phyloP scores from a whole-genome alignment of 2,797 vertebrate genomes.

The Sebastes diaconus region DNA sequence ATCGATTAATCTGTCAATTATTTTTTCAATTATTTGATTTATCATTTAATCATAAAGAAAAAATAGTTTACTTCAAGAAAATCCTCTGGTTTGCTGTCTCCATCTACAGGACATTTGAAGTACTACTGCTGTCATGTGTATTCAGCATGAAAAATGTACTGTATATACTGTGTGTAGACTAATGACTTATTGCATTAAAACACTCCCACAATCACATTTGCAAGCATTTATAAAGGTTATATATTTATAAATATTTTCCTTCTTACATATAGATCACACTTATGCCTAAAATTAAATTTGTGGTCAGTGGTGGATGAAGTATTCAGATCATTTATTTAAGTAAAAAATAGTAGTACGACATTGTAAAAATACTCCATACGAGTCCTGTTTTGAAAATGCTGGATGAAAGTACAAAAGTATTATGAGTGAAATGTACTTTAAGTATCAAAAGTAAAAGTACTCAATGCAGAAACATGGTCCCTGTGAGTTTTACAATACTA shows the following conservation, averaged over 20 bases:
- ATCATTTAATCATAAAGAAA: not conserved
- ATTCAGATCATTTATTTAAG: not conserved
- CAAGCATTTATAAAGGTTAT: not conserved
- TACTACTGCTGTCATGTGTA: conserved; percentile 36
- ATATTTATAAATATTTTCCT: not conserved
- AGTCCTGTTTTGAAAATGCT: too few species aligned
- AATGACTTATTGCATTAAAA: not conserved
- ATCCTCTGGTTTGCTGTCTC: conserved; percentile 46
- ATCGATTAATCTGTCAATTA: not conserved
- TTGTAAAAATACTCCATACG: not conserved
- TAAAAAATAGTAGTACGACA: too few species aligned
- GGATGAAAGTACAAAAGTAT: too few species aligned
- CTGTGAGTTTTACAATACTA: too few species aligned
- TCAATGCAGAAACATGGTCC: not conserved
- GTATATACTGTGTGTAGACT: not conserved
- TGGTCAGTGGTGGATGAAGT: not conserved
- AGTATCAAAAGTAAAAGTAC: too few species aligned
- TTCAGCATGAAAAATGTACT: not conserved
- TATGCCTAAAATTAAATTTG: not conserved
- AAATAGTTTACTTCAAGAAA: not conserved
- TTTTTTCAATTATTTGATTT: not conserved
- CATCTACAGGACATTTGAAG: conserved; percentile 60
- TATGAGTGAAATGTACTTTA: too few species aligned
- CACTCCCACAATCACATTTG: not conserved
- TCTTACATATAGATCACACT: too few species aligned